Percentiles rank a stretch among this genome's conserved stretches.
Conservation (phyloP, 1,140 invertebrate species). For the Drosophila subobscura region DNA sequence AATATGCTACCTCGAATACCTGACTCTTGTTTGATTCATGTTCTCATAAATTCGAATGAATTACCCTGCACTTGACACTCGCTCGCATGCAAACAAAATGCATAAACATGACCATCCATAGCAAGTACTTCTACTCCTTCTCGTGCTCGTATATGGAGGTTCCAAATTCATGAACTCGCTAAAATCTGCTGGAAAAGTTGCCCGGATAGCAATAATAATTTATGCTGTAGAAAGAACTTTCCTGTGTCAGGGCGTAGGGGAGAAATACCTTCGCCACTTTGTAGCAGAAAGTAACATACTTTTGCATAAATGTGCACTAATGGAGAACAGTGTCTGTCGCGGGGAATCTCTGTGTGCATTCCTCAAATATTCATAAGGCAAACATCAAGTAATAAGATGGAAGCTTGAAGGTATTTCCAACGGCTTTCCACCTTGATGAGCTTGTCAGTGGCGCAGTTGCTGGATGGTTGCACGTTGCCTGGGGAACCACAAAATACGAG, state of each 20-base stretch:
- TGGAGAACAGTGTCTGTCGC: conserved; percentile 13
- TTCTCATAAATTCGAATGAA: too few relatives aligned
- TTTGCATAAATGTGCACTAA: conserved; percentile 41
- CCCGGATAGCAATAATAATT: conserved; percentile 20
- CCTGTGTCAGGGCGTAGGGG: neutral
- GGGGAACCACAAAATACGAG: conserved; percentile 35
- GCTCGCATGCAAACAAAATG: neutral
- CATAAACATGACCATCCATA: neutral
- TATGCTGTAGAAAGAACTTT: conserved; percentile 2
- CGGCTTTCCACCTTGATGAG: conserved; percentile 17
- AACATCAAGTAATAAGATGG: conserved; percentile 36
- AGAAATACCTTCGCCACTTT: conserved; percentile 32
- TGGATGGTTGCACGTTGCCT: conserved; percentile 5
- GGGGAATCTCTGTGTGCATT: conserved; percentile 21
- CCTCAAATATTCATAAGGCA: conserved; percentile 35
- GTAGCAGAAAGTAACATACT: conserved; percentile 9
- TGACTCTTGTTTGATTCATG: too few relatives aligned
- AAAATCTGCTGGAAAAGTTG: neutral
- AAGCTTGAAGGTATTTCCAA: conserved; percentile 22
- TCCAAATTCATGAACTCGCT: neutral
- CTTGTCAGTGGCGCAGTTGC: conserved; percentile 29
- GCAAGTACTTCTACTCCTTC: conserved; percentile 5
- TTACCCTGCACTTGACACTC: too few relatives aligned
- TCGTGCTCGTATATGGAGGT: neutral
- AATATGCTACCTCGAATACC: too few relatives aligned